A percentile compares a stretch with the other conserved stretches of the same genome.
Evolutionary conservation across 2,888 invertebrate species (phyloP).

Genomic region (Nomada goodeniana): DNA sequence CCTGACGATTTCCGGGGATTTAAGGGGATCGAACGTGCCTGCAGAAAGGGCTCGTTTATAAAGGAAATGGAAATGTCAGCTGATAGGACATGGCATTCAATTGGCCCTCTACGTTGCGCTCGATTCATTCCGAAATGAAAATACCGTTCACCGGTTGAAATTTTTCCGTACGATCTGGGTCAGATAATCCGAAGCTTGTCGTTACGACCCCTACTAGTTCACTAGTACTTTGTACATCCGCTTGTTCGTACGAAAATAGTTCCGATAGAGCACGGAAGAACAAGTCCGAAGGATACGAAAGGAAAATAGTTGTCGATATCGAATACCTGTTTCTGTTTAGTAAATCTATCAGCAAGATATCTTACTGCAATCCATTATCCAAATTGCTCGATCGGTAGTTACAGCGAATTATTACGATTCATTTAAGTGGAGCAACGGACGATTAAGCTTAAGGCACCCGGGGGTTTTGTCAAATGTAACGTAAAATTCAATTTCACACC

Average conservation of each 20-base stretch:
- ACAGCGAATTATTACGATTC: slow-evolving; percentile 27
- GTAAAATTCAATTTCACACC: slow-evolving; percentile 55
- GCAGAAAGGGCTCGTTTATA: slow-evolving; percentile 31
- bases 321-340: background rate
- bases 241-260: background rate
- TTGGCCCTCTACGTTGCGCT: slow-evolving; percentile 15
- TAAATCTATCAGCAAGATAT: background rate
- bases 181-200: background rate
- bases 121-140: slow-evolving; percentile 12
- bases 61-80: slow-evolving; percentile 44
- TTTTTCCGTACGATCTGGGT: slow-evolving; percentile 2
- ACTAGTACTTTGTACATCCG: slow-evolving; percentile 1
- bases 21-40: slow-evolving; percentile 30
- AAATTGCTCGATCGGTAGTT: background rate
- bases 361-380: background rate
- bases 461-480: slow-evolving; percentile 31
- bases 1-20: slow-evolving; percentile 54
- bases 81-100: slow-evolving; percentile 31
- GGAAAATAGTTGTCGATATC: background rate
- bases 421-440: slow-evolving; percentile 16
- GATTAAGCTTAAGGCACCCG: slow-evolving; percentile 34
- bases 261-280: no score
- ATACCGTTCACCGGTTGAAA: background rate
- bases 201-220: background rate
- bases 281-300: no score